Evolutionary conservation across 2,888 invertebrate species (phyloP).

Genomic region (Euzetes globulus): DNA sequence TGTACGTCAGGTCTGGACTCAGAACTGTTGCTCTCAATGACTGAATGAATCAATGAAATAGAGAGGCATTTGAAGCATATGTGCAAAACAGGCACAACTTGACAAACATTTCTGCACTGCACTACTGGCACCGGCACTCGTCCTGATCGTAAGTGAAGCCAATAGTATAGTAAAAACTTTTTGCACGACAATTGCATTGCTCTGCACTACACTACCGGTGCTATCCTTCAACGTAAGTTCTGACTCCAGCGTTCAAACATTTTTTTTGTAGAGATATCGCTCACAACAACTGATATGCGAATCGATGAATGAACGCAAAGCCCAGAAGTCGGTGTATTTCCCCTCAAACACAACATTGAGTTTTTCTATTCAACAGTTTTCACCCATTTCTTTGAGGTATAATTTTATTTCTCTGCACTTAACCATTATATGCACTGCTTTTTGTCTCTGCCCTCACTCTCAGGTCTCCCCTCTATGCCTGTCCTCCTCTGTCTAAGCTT

Average conservation of each 20-base stretch:
- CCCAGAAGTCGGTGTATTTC: conserved; percentile 25
- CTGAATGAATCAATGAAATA: conserved; percentile 17
- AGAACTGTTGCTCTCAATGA: not conserved
- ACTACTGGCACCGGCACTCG: conserved; percentile 13
- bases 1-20: conserved; percentile 13
- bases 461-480: conserved; percentile 2
- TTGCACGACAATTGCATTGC: conserved; percentile 8
- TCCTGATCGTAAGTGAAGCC: not conserved
- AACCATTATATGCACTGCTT: conserved; percentile 10
- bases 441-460: conserved; percentile 12
- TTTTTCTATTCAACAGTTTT: conserved; percentile 14
- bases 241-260: not conserved
- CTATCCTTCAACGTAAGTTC: conserved; percentile 3
- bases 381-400: conserved; percentile 13
- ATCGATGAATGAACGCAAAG: not conserved
- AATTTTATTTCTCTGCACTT: not conserved
- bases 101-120: conserved; percentile 28
- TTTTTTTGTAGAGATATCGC: conserved; percentile 14
- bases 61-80: conserved; percentile 9
- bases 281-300: not conserved
- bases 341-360: conserved; percentile 6
- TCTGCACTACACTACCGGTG: not conserved
- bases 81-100: conserved; percentile 32
- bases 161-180: conserved; percentile 1
- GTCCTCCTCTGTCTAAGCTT: not conserved